Percentiles rank a stretch among this genome's conserved stretches.
phyloP scores from a whole-genome alignment of 2,888 invertebrate species.

The Theretra japonica region DNA sequence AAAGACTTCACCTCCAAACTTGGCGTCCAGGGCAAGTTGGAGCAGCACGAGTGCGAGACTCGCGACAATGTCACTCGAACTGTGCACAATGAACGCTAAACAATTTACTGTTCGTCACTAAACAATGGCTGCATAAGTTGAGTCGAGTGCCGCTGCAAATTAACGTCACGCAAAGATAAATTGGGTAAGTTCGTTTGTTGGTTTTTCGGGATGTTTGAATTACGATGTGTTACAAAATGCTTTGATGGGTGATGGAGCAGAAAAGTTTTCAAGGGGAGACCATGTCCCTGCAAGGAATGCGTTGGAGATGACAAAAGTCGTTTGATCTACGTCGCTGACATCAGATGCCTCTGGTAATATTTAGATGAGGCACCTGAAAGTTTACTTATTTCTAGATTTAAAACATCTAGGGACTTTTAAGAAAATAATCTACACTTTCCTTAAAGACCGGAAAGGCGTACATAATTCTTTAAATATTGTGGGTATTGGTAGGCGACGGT shows the following conservation, averaged over 20 bases:
- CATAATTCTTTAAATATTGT: too few species aligned
- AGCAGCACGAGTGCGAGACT: conserved; percentile 10
- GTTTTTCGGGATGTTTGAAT: neutral
- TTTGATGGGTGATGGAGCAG: neutral
- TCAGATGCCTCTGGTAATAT: too few species aligned
- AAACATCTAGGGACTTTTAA: too few species aligned
- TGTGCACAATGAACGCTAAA: conserved; percentile 20
- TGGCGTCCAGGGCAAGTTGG: conserved; percentile 1
- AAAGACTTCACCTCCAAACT: conserved; percentile 3
- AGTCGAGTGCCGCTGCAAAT: conserved; percentile 6
- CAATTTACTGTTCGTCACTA: conserved; percentile 17
- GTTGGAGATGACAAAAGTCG: too few species aligned
- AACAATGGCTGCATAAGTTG: conserved; percentile 14
- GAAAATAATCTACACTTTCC: too few species aligned
- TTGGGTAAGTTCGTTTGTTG: neutral
- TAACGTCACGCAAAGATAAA: neutral
- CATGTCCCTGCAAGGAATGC: too few species aligned
- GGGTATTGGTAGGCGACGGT: too few species aligned
- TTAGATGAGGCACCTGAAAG: too few species aligned
- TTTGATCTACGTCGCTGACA: too few species aligned
- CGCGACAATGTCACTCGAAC: conserved; percentile 14
- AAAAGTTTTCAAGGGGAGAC: too few species aligned
- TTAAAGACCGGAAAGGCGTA: too few species aligned
- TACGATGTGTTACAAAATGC: neutral
- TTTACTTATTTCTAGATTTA: too few species aligned